Base-by-base conservation (phyloP, 2,113 vertebrate species). In the Otolemur garnettii region DNA sequence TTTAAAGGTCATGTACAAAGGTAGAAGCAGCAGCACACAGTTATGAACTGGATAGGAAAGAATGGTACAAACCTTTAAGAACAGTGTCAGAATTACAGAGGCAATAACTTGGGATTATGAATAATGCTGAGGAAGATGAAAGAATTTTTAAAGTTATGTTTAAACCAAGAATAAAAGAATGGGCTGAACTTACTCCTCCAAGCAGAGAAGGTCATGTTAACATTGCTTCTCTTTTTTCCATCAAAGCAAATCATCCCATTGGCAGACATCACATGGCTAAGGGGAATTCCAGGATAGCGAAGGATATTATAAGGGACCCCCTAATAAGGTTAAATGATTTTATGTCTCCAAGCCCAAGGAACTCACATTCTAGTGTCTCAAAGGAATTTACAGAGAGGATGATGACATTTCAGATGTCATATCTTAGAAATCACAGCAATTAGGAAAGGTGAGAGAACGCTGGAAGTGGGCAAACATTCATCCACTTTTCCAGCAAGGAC, bases 161-260 rank as follows among this genome's bases (percentile, higher is more conserved):
- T 91, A 75, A 95, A 95, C 71, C 66, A 83, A 95, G 62, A 91
- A 87, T n/a, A 71, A 90, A 91, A 95, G 12, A 59, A 96, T n/a
- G 19, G 5, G 42, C 45, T 93, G 71, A 50, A 59, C 33, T 4
- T 38, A 90, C 60, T 93, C 79, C 60, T 92, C 55, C 55, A 96
- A 95, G 45, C 50, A 87, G 45, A 78, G 21, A 50, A 12, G 22
- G 53, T 57, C 42, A 15, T 75, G 15, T 78, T 85, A 87, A 13
- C 75, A 60, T 26, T 18, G 35, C 9, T 75, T 91, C 79, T 77
- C 50, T 57, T n/a, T 81, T 78, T 78, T 90, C 22, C 45, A 3
- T 92, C 45, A 45, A 77, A 78, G 88, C 55, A 80, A 91, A 66
- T 89, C 55, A 38, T 72, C 22, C 35, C 38, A 22, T 13, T 64